These are phyloP conservation scores for Petrocephalus microphthalmus DNA, from an alignment of 2,113 vertebrate genomes.

Conservation along the genomic window DNA sequence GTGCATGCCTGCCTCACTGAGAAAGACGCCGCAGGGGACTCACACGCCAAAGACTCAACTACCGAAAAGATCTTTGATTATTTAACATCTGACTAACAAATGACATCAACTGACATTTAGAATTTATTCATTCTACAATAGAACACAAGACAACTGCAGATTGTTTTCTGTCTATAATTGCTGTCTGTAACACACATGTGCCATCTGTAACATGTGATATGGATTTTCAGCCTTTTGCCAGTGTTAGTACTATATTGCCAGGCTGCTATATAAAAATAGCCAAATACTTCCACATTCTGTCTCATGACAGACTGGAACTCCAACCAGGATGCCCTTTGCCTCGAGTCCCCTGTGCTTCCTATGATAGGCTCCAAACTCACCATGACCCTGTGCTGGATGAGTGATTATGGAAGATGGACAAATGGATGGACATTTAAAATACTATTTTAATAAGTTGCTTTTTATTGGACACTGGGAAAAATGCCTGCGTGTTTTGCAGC, in stretches of 20 bases:
- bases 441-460: background rate
- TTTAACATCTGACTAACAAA: background rate
- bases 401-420: background rate
- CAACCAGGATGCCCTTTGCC: background rate
- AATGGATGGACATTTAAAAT: constrained; percentile 16
- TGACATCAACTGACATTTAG: background rate
- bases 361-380: background rate
- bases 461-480: background rate
- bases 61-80: background rate
- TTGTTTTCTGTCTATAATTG: background rate
- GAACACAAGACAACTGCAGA: background rate
- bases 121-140: background rate
- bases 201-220: background rate
- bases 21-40: background rate
- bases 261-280: background rate
- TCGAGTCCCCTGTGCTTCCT: background rate
- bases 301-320: background rate
- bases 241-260: background rate
- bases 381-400: background rate
- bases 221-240: background rate
- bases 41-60: background rate
- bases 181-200: background rate
- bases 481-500: background rate
- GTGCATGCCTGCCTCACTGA: constrained; percentile 38
- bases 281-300: background rate